A percentile compares a stretch with the other conserved stretches of the same genome.
Conservation (phyloP, 2,113 vertebrate genomes). For the Psephotus haematonotus region DNA sequence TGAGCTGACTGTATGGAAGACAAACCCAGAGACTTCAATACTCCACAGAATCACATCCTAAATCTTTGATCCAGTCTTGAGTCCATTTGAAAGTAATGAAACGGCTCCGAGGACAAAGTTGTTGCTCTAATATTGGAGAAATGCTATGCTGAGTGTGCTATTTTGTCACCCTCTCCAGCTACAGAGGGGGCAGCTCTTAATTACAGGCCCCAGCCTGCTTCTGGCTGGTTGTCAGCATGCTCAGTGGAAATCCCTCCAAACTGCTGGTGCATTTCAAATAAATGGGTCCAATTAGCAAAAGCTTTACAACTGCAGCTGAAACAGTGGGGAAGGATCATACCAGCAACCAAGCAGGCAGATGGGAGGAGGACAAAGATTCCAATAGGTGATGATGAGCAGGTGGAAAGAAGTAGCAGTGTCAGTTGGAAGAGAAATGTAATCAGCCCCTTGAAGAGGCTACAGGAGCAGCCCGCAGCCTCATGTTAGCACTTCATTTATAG, state of each 20-base stretch:
- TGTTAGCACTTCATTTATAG: conserved; percentile 18
- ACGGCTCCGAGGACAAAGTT: neutral
- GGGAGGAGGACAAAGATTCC: neutral
- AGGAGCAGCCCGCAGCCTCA: neutral
- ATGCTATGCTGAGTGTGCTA: neutral
- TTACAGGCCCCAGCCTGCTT: neutral
- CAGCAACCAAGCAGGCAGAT: neutral
- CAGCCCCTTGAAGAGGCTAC: neutral
- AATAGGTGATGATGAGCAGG: neutral
- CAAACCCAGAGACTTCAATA: neutral
- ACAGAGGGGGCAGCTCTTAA: neutral
- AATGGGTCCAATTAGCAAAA: neutral
- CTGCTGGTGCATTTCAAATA: neutral
- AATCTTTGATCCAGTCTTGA: neutral
- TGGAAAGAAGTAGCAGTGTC: neutral
- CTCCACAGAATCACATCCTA: neutral
- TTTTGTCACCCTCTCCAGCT: neutral
- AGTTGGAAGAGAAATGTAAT: neutral
- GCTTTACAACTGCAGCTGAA: neutral
- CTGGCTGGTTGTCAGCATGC: neutral
- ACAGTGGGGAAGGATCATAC: neutral
- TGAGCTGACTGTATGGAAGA: neutral
- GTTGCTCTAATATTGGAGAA: neutral
- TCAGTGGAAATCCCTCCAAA: neutral
- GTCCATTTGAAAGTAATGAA: neutral